phyloP scores from a whole-genome alignment of 1,140 invertebrate genomes.

The Drosophila guanche region DNA sequence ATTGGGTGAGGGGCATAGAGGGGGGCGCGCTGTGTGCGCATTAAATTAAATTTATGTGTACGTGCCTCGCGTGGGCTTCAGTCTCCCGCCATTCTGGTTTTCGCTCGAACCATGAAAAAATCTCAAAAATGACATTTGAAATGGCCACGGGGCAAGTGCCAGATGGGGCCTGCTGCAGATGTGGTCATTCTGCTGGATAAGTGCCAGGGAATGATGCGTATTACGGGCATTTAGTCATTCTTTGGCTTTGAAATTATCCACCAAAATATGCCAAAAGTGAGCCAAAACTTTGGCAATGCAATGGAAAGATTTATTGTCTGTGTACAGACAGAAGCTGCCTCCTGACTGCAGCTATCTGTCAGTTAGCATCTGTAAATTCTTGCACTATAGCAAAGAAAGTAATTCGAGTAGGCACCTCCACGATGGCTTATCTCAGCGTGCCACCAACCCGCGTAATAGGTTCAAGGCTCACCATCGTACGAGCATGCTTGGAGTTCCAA shows the following conservation, averaged over 20 bases:
- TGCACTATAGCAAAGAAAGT: slow-evolving; percentile 11
- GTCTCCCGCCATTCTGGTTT: slow-evolving; percentile 22
- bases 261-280: background rate
- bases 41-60: slow-evolving; percentile 55
- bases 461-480: slow-evolving; percentile 45
- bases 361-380: no score
- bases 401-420: background rate
- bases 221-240: slow-evolving; percentile 20
- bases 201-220: slow-evolving; percentile 24
- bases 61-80: slow-evolving; percentile 51
- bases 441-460: slow-evolving; percentile 16
- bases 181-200: slow-evolving; percentile 39
- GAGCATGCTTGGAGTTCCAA: background rate
- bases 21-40: slow-evolving; percentile 13
- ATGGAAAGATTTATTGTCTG: no score
- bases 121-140: slow-evolving; percentile 66
- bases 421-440: background rate
- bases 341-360: no score
- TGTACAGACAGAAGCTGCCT: no score
- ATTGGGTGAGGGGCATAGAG: background rate
- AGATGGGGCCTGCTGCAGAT: slow-evolving; percentile 17
- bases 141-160: slow-evolving; percentile 35
- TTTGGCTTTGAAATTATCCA: no score
- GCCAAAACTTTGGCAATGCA: no score
- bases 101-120: slow-evolving; percentile 38